Evolutionary conservation across 2,113 vertebrate genomes (phyloP).

Genomic region (Nannobrachium achirus): DNA sequence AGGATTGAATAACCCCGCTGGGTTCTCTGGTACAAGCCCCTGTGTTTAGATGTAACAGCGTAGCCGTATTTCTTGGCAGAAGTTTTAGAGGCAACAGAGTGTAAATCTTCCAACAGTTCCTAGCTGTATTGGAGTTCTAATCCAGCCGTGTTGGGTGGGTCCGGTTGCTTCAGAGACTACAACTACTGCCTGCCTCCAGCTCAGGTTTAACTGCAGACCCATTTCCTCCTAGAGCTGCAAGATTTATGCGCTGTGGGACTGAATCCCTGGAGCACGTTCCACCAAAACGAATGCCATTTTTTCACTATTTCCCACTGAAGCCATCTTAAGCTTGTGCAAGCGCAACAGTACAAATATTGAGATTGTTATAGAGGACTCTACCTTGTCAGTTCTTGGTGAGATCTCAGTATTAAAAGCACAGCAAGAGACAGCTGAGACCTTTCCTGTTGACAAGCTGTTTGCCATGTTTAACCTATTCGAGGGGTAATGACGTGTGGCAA

Average conservation of each 20-base stretch:
- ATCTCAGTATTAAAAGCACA: conserved; percentile 45
- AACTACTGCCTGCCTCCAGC: conserved; percentile 21
- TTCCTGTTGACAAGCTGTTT: conserved; percentile 67
- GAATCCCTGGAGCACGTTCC: conserved; percentile 24
- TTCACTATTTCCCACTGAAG: background rate
- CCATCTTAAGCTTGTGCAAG: background rate
- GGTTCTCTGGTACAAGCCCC: conserved; percentile 35
- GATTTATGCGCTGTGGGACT: conserved; percentile 50
- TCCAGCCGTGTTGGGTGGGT: conserved; percentile 19
- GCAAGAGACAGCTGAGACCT: conserved; percentile 50
- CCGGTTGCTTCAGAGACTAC: conserved; percentile 1
- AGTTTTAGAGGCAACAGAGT: conserved; percentile 51
- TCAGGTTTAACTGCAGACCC: conserved; percentile 51
- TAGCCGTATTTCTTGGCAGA: conserved; percentile 36
- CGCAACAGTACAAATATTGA: conserved; percentile 19
- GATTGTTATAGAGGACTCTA: conserved; percentile 30
- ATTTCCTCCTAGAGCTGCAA: conserved; percentile 50
- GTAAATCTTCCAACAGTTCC: conserved; percentile 43
- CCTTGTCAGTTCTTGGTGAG: conserved; percentile 27
- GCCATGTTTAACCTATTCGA: conserved; percentile 42
- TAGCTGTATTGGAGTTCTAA: background rate
- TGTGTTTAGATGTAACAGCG: conserved; percentile 5
- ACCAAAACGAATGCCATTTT: background rate
- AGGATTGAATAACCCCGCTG: conserved; percentile 24
- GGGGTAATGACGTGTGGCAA: conserved; percentile 63